phyloP scores from a whole-genome alignment of 2,113 vertebrate genomes.

The Gymnorhina tibicen region DNA sequence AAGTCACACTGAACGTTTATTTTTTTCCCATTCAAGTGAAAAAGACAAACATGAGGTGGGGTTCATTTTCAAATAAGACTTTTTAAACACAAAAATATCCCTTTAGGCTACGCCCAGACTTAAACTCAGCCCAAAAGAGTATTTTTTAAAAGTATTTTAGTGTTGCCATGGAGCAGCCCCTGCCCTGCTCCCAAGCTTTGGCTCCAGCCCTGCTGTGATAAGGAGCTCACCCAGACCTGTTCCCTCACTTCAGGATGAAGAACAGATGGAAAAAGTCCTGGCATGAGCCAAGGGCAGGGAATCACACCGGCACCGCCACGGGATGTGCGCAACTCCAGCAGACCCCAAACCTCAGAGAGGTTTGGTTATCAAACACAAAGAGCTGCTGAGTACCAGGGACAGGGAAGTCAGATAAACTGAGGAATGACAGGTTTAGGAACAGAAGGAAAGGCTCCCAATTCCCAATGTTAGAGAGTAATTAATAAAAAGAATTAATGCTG shows the following conservation, averaged over 20 bases:
- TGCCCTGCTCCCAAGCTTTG: background rate
- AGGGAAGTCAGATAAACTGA: background rate
- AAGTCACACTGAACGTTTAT: rapidly evolving
- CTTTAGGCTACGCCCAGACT: rapidly evolving
- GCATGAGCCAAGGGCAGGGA: background rate
- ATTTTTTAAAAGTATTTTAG: background rate
- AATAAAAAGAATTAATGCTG: background rate
- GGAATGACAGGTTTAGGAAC: background rate
- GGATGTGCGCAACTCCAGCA: background rate
- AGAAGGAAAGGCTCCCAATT: background rate
- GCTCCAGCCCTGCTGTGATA: background rate
- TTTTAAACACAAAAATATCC: background rate
- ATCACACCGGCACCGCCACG: background rate
- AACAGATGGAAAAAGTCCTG: constrained; percentile 3
- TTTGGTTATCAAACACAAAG: background rate
- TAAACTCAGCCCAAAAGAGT: background rate
- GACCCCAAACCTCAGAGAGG: background rate
- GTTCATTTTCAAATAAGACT: background rate
- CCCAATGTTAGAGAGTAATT: background rate
- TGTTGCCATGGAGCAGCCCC: background rate
- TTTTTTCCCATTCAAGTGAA: background rate
- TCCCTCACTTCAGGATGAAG: background rate
- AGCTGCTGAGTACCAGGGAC: background rate
- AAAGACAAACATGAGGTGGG: background rate
- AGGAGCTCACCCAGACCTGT: background rate